These are phyloP conservation scores for Rhinella marina DNA, from an alignment of 2,797 vertebrate species.

Conservation along the genomic window DNA sequence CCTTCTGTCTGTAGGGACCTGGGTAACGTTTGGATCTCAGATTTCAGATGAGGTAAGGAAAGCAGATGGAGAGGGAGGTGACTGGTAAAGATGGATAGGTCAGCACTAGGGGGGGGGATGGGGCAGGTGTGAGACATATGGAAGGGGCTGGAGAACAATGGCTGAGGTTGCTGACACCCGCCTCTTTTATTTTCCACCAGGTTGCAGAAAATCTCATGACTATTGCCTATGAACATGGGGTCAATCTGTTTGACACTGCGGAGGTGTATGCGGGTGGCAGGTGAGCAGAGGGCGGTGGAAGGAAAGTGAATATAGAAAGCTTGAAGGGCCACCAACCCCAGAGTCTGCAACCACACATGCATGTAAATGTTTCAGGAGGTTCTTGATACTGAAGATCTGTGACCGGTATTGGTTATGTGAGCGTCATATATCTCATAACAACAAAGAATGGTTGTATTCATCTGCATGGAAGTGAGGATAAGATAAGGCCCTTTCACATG, in stretches of 20 bases:
- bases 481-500: too few species aligned
- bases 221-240: slow-evolving; percentile 72
- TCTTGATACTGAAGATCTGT: not conserved
- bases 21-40: slow-evolving; percentile 93
- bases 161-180: not conserved
- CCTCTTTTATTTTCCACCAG: slow-evolving; percentile 58
- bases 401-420: too few species aligned
- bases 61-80: not conserved
- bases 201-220: slow-evolving; percentile 73
- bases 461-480: too few species aligned
- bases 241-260: slow-evolving; percentile 74
- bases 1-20: slow-evolving; percentile 80
- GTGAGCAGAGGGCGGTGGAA: slow-evolving; percentile 61
- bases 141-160: not conserved
- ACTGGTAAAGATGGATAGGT: slow-evolving; percentile 8
- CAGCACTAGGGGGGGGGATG: not conserved
- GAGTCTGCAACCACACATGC: not conserved
- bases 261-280: slow-evolving; percentile 74
- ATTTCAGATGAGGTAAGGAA: slow-evolving; percentile 89
- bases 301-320: not conserved
- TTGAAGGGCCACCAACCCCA: not conserved
- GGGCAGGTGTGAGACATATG: slow-evolving; percentile 5
- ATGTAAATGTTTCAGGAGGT: not conserved
- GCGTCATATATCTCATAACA: too few species aligned
- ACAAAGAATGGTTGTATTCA: too few species aligned